Evolutionary conservation across 2,888 invertebrate species (phyloP).

Genomic region (Anodontia alba): DNA sequence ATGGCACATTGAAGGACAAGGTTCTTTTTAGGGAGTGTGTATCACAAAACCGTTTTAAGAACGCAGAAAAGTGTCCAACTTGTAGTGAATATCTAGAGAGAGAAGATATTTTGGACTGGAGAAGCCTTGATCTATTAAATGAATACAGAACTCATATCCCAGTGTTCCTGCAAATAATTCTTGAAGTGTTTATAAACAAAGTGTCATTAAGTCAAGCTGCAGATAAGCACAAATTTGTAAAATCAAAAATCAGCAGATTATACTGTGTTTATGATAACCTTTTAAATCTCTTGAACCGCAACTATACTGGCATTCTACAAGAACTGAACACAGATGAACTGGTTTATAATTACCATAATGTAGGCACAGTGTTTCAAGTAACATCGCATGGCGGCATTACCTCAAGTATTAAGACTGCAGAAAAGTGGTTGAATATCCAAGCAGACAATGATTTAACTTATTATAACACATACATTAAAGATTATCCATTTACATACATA

Average conservation of each 20-base stretch:
- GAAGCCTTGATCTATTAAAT: neutral
- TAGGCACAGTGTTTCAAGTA: constrained; percentile 39
- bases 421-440: constrained; percentile 28
- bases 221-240: neutral
- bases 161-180: neutral
- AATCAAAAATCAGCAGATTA: constrained; percentile 27
- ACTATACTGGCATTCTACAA: constrained; percentile 41
- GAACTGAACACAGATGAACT: constrained; percentile 34
- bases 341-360: constrained; percentile 31
- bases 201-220: neutral
- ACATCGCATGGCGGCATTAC: constrained; percentile 32
- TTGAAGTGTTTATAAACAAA: neutral
- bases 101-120: neutral
- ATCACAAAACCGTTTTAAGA: neutral
- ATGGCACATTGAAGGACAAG: neutral
- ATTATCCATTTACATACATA: constrained; percentile 5
- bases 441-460: constrained; percentile 33
- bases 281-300: constrained; percentile 33
- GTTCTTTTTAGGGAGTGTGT: neutral
- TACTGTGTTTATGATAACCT: constrained; percentile 34
- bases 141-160: neutral
- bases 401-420: constrained; percentile 19
- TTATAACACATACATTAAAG: constrained; percentile 45
- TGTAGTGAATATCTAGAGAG: neutral
- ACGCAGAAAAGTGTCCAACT: neutral